Base-by-base conservation (phyloP, 1,140 invertebrate genomes). In the Aphidius gifuensis region DNA sequence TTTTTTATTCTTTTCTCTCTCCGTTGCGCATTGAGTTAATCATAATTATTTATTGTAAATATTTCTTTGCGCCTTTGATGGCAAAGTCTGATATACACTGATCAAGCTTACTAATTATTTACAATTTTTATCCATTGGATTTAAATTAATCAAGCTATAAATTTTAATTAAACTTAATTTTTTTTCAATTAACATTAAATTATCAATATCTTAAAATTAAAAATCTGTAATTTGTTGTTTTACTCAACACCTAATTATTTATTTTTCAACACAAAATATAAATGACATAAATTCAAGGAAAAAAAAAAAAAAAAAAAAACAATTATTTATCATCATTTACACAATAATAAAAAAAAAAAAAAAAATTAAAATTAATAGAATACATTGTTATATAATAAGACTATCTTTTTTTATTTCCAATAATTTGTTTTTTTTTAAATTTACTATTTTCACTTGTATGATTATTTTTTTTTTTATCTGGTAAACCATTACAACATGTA, bases 401-500 rank as follows among this genome's bases (percentile, higher is more conserved):
- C 80, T 81, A 81, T 78, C 80, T 81, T 63, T 79, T 81, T 72
- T 32, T 32, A 32, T 80, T 81, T 6, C 68, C 71, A 6, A 32
- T 32, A 32, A 74, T 54, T 9, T 74, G 72, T 55, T 81, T 81
- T 56, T 72, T 61, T 5, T 67, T 59, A 16, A 78, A 61, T 53
- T 73, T 70, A 32, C 23, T 62, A 80, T 81, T 62, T 80, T 81
- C 38, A 76, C 42, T 49, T 74, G 77, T 44, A 62, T 66, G 50
- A 61, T 49, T 4, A 69, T 59, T 50, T 80, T 79, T 59, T 80
- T 79, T 59, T 79, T 80, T 70, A 44, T 81, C 79, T 1, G 78
- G 78, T 0, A 78, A 80, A 0, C 81, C 81, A 60, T 82, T 82
- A 64, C 83, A 85, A 59, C 83, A 84, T 0, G 78, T 75, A 63